phyloP scores from a whole-genome alignment of 2,797 vertebrate genomes.

The Gobionotothen gibberifrons region DNA sequence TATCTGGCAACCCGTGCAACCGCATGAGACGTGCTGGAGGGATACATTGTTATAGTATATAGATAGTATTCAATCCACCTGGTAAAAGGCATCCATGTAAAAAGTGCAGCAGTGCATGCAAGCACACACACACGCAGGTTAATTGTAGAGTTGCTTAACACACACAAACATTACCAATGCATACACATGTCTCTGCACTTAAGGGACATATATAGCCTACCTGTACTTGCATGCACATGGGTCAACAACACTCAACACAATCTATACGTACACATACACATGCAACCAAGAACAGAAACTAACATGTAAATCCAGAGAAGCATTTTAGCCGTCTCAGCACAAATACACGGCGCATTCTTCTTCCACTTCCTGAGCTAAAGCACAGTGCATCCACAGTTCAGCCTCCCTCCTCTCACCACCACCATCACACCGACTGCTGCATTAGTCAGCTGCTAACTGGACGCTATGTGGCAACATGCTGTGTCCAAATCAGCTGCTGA shows the following conservation, averaged over 20 bases:
- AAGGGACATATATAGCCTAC: neutral
- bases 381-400: constrained; percentile 67
- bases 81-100: no score
- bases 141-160: constrained; percentile 12
- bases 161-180: neutral
- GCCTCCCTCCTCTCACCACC: constrained; percentile 28
- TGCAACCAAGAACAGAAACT: constrained; percentile 6
- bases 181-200: neutral
- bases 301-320: constrained; percentile 22
- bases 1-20: no score
- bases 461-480: constrained; percentile 40
- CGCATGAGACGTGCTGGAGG: no score
- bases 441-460: constrained; percentile 61
- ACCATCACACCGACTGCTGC: constrained; percentile 12
- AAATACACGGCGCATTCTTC: constrained; percentile 55
- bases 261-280: neutral
- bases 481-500: constrained; percentile 51
- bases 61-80: neutral
- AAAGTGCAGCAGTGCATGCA: neutral
- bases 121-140: neutral
- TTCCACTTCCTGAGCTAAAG: constrained; percentile 62
- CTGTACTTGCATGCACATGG: neutral
- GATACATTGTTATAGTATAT: no score
- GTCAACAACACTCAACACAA: neutral
- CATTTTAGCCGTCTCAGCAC: constrained; percentile 50